A percentile compares a stretch with the other conserved stretches of the same genome.
phyloP scores from a whole-genome alignment of 2,888 invertebrate species.

The Epirrita christyi region DNA sequence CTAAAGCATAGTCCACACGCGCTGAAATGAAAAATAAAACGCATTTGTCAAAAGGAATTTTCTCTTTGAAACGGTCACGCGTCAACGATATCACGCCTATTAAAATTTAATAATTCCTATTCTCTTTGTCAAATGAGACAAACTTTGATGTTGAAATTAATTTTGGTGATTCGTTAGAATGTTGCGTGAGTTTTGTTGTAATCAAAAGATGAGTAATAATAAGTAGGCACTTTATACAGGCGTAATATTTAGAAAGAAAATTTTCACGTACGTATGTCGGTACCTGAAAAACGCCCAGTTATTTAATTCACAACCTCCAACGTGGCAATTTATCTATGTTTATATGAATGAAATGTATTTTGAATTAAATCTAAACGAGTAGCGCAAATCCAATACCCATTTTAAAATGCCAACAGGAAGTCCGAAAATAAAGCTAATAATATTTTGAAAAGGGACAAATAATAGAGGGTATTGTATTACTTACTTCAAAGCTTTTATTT shows the following conservation, averaged over 20 bases:
- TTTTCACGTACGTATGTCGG: too few relatives aligned
- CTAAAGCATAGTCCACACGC: conserved; percentile 43
- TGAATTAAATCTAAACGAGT: conserved; percentile 28
- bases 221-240: too few relatives aligned
- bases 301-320: too few relatives aligned
- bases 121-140: conserved; percentile 58
- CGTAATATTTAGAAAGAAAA: too few relatives aligned
- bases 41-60: conserved; percentile 61
- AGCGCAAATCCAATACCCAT: conserved; percentile 30
- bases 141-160: conserved; percentile 41
- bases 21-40: conserved; percentile 53
- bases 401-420: conserved; percentile 42
- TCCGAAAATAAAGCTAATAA: conserved; percentile 65
- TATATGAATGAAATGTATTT: background rate
- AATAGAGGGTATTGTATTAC: conserved; percentile 66
- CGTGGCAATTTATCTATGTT: too few relatives aligned
- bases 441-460: conserved; percentile 53
- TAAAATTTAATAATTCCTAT: conserved; percentile 64
- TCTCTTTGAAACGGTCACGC: conserved; percentile 67
- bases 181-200: conserved; percentile 18
- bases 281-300: too few relatives aligned
- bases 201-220: conserved; percentile 8
- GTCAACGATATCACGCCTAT: conserved; percentile 52
- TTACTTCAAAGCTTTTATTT: conserved; percentile 67
- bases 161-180: conserved; percentile 33